phyloP scores from a whole-genome alignment of 2,888 invertebrate species.

The Euplexia lucipara region DNA sequence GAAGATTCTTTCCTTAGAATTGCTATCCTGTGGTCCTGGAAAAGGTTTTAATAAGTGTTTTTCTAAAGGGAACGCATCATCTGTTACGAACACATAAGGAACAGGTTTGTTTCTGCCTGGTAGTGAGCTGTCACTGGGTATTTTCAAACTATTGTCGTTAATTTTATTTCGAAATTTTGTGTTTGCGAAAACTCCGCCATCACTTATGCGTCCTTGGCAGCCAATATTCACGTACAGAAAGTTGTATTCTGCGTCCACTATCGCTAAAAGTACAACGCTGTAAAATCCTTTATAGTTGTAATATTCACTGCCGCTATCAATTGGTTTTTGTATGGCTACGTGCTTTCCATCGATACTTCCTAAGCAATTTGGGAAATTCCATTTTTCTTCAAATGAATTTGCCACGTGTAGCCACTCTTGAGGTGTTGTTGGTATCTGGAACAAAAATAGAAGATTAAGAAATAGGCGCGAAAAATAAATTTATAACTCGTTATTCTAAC shows the following conservation, averaged over 20 bases:
- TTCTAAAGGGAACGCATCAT: too few relatives aligned
- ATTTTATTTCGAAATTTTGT: too few relatives aligned
- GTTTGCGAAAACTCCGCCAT: slow-evolving; percentile 27
- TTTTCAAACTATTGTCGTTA: too few relatives aligned
- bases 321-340: neutral
- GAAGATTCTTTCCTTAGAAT: too few relatives aligned
- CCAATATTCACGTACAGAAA: slow-evolving; percentile 18
- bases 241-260: slow-evolving; percentile 11
- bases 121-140: too few relatives aligned
- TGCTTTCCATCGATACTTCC: slow-evolving; percentile 2
- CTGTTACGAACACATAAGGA: too few relatives aligned
- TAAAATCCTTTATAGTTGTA: neutral
- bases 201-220: slow-evolving; percentile 12
- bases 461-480: too few relatives aligned
- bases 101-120: too few relatives aligned
- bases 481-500: neutral
- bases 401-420: slow-evolving; percentile 9
- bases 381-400: neutral
- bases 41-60: too few relatives aligned
- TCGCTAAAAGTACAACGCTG: slow-evolving; percentile 4
- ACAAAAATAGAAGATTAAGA: too few relatives aligned
- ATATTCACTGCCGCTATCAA: slow-evolving; percentile 1
- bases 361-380: neutral
- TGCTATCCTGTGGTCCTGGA: too few relatives aligned
- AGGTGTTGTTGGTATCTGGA: too few relatives aligned